phyloP scores from a whole-genome alignment of 2,888 invertebrate species.

The Clistopyga incitator region DNA sequence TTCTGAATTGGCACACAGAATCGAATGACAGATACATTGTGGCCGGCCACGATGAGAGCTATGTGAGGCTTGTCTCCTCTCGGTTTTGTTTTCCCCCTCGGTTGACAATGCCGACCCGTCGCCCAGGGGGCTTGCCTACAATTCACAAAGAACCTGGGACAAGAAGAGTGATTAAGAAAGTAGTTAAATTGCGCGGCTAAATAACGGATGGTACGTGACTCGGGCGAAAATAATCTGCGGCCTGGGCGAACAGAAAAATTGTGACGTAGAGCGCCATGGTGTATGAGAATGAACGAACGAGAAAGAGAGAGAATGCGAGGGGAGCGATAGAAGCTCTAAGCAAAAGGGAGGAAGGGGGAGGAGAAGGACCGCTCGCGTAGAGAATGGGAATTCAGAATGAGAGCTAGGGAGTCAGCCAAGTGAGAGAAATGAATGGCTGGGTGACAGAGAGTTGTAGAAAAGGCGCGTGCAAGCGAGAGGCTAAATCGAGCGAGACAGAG shows the following conservation, averaged over 20 bases:
- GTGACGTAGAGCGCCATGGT: conserved; percentile 1
- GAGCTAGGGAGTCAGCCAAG: conserved; percentile 53
- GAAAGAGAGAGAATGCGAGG: conserved; percentile 4
- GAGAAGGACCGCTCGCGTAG: neutral
- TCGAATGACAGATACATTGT: conserved; percentile 14
- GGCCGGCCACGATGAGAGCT: neutral
- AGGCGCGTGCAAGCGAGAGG: conserved; percentile 22
- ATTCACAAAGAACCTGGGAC: conserved; percentile 56
- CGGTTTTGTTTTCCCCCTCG: conserved; percentile 28
- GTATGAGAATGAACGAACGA: neutral
- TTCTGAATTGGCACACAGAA: conserved; percentile 5
- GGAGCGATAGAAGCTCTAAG: neutral
- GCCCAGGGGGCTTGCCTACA: conserved; percentile 18
- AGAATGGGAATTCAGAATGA: conserved; percentile 37
- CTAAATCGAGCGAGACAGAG: neutral
- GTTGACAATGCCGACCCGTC: neutral
- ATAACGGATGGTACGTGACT: conserved; percentile 69
- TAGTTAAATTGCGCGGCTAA: conserved; percentile 70
- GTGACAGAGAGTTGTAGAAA: conserved; percentile 56
- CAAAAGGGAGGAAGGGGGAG: neutral
- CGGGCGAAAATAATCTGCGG: conserved; percentile 63
- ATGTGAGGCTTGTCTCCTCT: neutral
- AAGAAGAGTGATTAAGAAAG: conserved; percentile 70
- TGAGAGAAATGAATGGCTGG: conserved; percentile 62
- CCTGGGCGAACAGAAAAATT: conserved; percentile 49